A percentile compares a stretch with the other conserved stretches of the same genome.
Evolutionary conservation across 23 tunicate species (phyloP).

Genomic region (Botrylloides violaceus): DNA sequence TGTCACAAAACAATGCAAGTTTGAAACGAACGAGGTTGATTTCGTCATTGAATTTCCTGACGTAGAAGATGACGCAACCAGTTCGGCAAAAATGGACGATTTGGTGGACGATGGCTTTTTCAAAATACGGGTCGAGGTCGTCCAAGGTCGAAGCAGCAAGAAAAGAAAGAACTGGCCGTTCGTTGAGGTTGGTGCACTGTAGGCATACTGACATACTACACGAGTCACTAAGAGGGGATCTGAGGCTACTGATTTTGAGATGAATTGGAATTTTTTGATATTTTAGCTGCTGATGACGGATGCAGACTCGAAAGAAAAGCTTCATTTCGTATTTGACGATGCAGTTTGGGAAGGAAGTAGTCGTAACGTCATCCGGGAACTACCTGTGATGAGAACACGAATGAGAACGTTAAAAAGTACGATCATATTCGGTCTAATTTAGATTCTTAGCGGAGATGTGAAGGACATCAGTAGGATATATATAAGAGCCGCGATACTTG

Average conservation of each 20-base stretch:
- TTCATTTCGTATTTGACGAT: conserved; percentile 71
- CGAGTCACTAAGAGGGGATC: too few relatives aligned
- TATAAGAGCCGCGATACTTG: too few relatives aligned
- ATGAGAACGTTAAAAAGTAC: conserved; percentile 23
- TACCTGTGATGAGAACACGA: conserved; percentile 57
- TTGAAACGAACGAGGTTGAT: conserved; percentile 5
- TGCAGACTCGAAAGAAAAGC: conserved; percentile 43
- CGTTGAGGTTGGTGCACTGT: conserved; percentile 64
- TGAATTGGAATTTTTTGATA: too few relatives aligned
- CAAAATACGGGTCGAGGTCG: conserved; percentile 46
- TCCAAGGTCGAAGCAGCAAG: conserved; percentile 9
- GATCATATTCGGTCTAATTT: too few relatives aligned
- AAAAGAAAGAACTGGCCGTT: conserved; percentile 56
- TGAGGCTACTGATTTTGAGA: too few relatives aligned
- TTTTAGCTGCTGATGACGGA: conserved; percentile 50
- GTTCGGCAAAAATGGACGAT: background rate
- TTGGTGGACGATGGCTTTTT: conserved; percentile 11
- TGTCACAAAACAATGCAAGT: conserved; percentile 8
- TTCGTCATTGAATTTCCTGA: conserved; percentile 12
- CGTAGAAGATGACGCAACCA: background rate
- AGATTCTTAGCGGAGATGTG: too few relatives aligned
- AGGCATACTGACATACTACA: background rate
- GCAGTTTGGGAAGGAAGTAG: conserved; percentile 79
- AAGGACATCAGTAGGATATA: too few relatives aligned
- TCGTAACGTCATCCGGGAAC: conserved; percentile 55